phyloP scores from a whole-genome alignment of 1,140 invertebrate species.

The Acromyrmex echinatior region DNA sequence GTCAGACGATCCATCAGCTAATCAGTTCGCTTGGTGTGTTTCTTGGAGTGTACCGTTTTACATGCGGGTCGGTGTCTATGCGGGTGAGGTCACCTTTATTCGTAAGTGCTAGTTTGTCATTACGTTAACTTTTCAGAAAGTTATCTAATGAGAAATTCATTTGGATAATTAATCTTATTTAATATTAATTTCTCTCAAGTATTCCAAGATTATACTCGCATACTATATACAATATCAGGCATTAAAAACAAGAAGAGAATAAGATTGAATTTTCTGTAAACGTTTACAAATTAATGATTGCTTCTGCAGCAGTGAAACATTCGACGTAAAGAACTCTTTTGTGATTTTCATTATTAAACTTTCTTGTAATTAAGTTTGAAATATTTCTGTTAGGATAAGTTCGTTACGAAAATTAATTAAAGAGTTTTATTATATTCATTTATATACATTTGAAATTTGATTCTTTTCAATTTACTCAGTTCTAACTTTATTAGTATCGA shows the following conservation, averaged over 20 bases:
- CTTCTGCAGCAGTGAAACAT: background rate
- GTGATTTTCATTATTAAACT: slow-evolving; percentile 37
- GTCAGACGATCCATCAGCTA: slow-evolving; percentile 56
- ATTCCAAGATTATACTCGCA: background rate
- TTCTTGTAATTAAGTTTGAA: slow-evolving; percentile 9
- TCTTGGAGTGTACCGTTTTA: slow-evolving; percentile 54
- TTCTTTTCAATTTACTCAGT: background rate
- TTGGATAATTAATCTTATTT: background rate
- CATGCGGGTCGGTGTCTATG: slow-evolving; percentile 50
- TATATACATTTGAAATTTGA: background rate
- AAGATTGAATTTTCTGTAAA: background rate
- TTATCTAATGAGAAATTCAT: background rate
- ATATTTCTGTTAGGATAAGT: slow-evolving; percentile 12
- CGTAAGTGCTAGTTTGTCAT: background rate
- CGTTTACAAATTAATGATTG: slow-evolving; percentile 11
- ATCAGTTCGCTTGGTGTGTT: slow-evolving; percentile 59
- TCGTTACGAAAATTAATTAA: background rate
- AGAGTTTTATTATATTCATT: slow-evolving; percentile 27
- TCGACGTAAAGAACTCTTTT: background rate
- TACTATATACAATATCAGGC: background rate
- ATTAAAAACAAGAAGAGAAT: background rate
- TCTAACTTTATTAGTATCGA: background rate
- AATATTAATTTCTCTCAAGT: too few species aligned
- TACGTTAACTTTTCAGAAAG: slow-evolving; percentile 10
- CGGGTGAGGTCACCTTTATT: slow-evolving; percentile 44